phyloP scores from a whole-genome alignment of 1,140 invertebrate species.

The Drosophila athabasca region DNA sequence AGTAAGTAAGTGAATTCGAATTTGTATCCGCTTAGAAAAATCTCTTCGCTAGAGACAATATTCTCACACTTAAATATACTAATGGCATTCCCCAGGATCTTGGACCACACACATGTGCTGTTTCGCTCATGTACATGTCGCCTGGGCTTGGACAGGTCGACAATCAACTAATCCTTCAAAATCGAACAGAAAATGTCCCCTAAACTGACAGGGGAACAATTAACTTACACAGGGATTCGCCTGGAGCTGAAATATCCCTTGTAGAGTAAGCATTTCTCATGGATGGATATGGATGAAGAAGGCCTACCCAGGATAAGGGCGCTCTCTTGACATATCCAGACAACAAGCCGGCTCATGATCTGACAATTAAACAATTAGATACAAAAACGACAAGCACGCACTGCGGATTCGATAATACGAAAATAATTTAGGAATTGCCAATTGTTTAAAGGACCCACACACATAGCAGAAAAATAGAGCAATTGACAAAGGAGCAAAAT shows the following conservation, averaged over 20 bases:
- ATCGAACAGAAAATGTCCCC: conserved; percentile 44
- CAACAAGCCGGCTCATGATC: conserved; percentile 58
- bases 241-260: conserved; percentile 6
- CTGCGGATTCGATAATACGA: conserved; percentile 73
- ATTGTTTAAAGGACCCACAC: conserved; percentile 47
- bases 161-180: conserved; percentile 63
- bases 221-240: conserved; percentile 43
- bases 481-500: conserved; percentile 77
- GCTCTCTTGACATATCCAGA: conserved; percentile 31
- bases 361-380: conserved; percentile 80
- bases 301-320: conserved; percentile 23
- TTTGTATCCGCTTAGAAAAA: conserved; percentile 7
- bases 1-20: neutral
- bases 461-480: conserved; percentile 70
- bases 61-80: conserved; percentile 49
- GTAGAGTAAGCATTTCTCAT: neutral
- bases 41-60: conserved; percentile 21
- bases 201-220: conserved; percentile 67
- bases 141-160: conserved; percentile 48
- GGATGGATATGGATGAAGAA: neutral
- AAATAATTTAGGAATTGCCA: conserved; percentile 67
- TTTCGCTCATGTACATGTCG: conserved; percentile 37
- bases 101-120: conserved; percentile 56
- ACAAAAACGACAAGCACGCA: conserved; percentile 63
- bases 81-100: conserved; percentile 33